Evolutionary conservation across 2,888 invertebrate genomes (phyloP), one percentile per base, ranked within the genome.

Genomic region (Bellardia bayeri): DNA sequence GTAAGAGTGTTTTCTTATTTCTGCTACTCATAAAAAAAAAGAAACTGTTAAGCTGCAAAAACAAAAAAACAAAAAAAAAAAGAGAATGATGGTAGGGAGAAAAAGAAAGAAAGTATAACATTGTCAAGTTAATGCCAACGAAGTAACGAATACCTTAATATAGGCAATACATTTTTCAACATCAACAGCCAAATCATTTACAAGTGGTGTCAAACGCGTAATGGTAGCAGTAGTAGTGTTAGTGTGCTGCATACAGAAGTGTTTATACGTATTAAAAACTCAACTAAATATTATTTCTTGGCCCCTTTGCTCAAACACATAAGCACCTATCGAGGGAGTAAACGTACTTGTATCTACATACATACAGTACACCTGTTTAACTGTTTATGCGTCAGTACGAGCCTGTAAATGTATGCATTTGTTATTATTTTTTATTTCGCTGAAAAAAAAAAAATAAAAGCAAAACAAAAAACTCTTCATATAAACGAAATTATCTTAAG

Each of bases 401-500:
- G 56, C 37, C 3, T 63, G 63, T 33, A 63, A 63, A 63, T 16
- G 4, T 66, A 42, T 66, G 45, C 42, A 45, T 66, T 66, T 66
- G 42, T 66, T 69, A 69, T 56, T 63, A 49, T 40, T 64, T 33
- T 51, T 79, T 68, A 42, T 79, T 63, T 61, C 23, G 33, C 71
- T 30, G n/a, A 51, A 69, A 64, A 51, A 49, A 13, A 4, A 4
- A 69, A 51, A 51, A 51, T 11, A 16, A 42, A 66, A 45, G 23
- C 13, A 71, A 54, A 51, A 56, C 56, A 13, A 58, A 13, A 58
- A 14, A 45, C 42, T 16, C 66, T 42, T 66, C 42, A 56, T 11
- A 71, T 56, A 54, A 71, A 40, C 54, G 51, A 84, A 84, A 80
- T 80, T 80, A 80, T 80, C 68, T 75, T 63, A 85, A 75, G 69